Base-by-base conservation (phyloP, 2,888 invertebrate genomes). In the Alentia gelatinosa region DNA sequence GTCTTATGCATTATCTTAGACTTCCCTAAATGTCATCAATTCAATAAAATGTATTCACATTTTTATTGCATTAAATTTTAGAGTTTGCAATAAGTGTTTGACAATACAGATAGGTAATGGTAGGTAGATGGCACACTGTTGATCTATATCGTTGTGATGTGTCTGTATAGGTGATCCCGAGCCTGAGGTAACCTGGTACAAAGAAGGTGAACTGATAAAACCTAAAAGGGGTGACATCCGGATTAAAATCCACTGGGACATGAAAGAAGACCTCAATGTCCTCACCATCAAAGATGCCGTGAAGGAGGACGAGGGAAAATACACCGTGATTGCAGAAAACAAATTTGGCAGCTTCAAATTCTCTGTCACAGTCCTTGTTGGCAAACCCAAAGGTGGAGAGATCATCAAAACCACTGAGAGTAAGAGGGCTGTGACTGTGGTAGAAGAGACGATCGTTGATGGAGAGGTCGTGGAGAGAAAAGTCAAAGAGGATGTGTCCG, bases 101-200 rank as follows among this genome's bases (percentile, higher is more conserved):
- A n/a, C n/a, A n/a, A n/a, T n/a, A n/a, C n/a, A n/a, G n/a, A n/a
- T n/a, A n/a, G n/a, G n/a, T n/a, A n/a, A n/a, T n/a, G n/a, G n/a
- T n/a, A n/a, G n/a, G n/a, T n/a, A n/a, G n/a, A n/a, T n/a, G n/a
- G n/a, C n/a, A n/a, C n/a, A 56, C n/a, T 56, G 56, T 56, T 56
- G 23, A 9, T 56, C 47, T n/a, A 47, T 47, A 7, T n/a, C n/a
- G 56, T 56, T n/a, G n/a, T 56, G 56, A n/a, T 35, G 37, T 83
- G 26, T 83, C 83, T 88, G 50, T 50, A 42, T 74, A 91, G 91
- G 91, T 75, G 79, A 92, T n/a, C 92, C 93, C 19, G 90, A 89
- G 68, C 92, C 95, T 3, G 94, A 93, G 23, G 94, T 96, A 50
- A 93, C 93, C 88, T 96, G 96, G 96, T 92, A 92, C 74, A 94